Percentiles rank a stretch among this genome's conserved stretches.
phyloP scores from a whole-genome alignment of 1,140 invertebrate genomes.

The Pinna nobilis region DNA sequence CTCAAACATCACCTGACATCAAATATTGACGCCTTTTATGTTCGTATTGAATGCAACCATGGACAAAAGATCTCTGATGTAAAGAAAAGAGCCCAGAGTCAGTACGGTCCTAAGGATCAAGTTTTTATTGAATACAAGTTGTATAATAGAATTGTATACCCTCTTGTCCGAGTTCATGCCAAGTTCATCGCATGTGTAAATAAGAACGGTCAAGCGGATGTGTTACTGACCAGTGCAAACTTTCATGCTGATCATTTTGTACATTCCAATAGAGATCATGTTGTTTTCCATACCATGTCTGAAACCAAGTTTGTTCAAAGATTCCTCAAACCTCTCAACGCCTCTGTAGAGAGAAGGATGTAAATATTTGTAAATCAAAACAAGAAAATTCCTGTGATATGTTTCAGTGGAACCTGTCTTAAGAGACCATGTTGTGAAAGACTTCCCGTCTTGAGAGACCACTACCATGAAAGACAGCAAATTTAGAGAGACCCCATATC shows the following conservation, averaged over 20 bases:
- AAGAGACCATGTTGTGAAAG: too few relatives aligned
- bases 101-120: slow-evolving; percentile 51
- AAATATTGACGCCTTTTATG: slow-evolving; percentile 57
- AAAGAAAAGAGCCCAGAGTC: slow-evolving; percentile 44
- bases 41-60: slow-evolving; percentile 49
- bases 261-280: slow-evolving; percentile 43
- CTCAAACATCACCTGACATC: slow-evolving; percentile 56
- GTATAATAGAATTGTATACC: slow-evolving; percentile 58
- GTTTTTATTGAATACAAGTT: slow-evolving; percentile 66
- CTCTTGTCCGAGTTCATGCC: slow-evolving; percentile 48
- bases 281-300: slow-evolving; percentile 54
- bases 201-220: slow-evolving; percentile 43
- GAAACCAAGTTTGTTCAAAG: slow-evolving; percentile 53
- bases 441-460: too few relatives aligned
- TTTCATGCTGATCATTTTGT: slow-evolving; percentile 60
- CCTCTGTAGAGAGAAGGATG: slow-evolving; percentile 24
- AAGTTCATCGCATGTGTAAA: slow-evolving; percentile 62
- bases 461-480: too few relatives aligned
- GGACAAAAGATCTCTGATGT: slow-evolving; percentile 52
- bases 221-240: slow-evolving; percentile 60
- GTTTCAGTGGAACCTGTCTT: too few relatives aligned
- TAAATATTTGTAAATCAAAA: too few relatives aligned
- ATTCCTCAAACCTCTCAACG: slow-evolving; percentile 45
- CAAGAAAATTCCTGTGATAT: too few relatives aligned
- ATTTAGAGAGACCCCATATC: too few relatives aligned